These are phyloP conservation scores for Anticlea derivata DNA, from an alignment of 2,888 invertebrate species.

Conservation along the genomic window DNA sequence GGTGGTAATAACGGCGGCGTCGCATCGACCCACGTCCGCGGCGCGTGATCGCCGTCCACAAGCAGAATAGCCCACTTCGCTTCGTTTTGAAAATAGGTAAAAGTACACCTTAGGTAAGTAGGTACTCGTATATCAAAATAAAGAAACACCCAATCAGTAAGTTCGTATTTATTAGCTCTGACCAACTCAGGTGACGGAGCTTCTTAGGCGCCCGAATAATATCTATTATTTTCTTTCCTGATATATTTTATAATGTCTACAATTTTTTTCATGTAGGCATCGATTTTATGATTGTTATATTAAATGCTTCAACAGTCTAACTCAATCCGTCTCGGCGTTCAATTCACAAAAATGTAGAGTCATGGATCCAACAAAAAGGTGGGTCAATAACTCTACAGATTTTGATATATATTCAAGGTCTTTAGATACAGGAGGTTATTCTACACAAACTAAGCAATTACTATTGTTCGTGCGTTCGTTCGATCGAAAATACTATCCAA, in stretches of 20 bases:
- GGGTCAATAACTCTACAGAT: conserved; percentile 1
- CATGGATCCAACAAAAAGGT: neutral
- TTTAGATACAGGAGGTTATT: neutral
- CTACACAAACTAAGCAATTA: too few relatives aligned
- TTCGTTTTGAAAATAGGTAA: neutral
- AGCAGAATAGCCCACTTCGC: conserved; percentile 1
- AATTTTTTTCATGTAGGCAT: too few relatives aligned
- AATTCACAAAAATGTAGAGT: conserved; percentile 1
- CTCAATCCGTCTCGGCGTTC: too few relatives aligned
- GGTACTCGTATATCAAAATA: neutral
- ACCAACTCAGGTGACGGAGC: too few relatives aligned
- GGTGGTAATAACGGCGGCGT: conserved; percentile 22
- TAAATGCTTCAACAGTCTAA: too few relatives aligned
- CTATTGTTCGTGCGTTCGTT: too few relatives aligned
- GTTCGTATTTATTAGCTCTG: too few relatives aligned
- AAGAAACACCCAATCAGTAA: too few relatives aligned
- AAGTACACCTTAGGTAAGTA: neutral
- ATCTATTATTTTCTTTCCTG: too few relatives aligned
- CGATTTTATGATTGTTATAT: too few relatives aligned
- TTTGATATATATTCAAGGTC: conserved; percentile 7
- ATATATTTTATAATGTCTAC: too few relatives aligned
- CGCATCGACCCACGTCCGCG: conserved; percentile 16
- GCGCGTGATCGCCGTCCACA: conserved; percentile 20
- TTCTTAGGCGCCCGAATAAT: too few relatives aligned
- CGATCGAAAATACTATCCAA: neutral